Evolutionary conservation across 2,888 invertebrate species (phyloP).

Genomic region (Hirtodrosophila duncani): DNA sequence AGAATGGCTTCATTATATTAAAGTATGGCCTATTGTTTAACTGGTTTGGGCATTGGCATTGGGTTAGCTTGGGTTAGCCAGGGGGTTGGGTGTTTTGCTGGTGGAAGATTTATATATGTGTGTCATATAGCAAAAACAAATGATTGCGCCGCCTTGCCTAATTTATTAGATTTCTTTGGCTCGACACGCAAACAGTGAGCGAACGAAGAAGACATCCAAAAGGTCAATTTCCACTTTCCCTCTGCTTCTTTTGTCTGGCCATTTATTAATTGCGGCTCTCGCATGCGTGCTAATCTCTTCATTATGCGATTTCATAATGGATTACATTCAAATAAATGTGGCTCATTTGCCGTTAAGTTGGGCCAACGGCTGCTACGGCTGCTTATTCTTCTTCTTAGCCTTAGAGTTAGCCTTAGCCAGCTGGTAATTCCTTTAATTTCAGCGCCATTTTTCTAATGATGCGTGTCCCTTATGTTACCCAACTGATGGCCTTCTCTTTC

Average conservation of each 20-base stretch:
- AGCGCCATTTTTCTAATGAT: constrained; percentile 65
- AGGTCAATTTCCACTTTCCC: constrained; percentile 6
- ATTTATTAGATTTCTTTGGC: constrained; percentile 60
- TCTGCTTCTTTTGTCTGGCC: constrained; percentile 41
- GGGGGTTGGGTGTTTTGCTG: no score
- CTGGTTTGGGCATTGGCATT: no score
- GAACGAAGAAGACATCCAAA: no score
- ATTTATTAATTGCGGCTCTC: constrained; percentile 66
- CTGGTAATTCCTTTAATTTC: constrained; percentile 70
- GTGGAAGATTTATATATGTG: constrained; percentile 37
- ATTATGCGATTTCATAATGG: constrained; percentile 73
- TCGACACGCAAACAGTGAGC: constrained; percentile 50
- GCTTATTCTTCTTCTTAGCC: no score
- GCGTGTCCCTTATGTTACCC: constrained; percentile 27
- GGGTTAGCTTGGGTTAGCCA: no score
- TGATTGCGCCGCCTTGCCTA: constrained; percentile 60
- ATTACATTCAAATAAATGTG: constrained; percentile 72
- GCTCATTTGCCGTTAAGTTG: constrained; percentile 50
- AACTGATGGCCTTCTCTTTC: background rate
- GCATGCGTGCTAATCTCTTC: constrained; percentile 70
- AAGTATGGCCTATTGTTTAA: constrained; percentile 2
- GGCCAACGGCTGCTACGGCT: constrained; percentile 4
- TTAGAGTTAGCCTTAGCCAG: no score
- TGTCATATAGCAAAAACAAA: constrained; percentile 43
- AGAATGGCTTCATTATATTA: constrained; percentile 58